A percentile compares a stretch with the other conserved stretches of the same genome.
These are phyloP conservation scores for Hyperoodon ampullatus DNA, from an alignment of 2,113 vertebrate genomes.

Conservation along the genomic window DNA sequence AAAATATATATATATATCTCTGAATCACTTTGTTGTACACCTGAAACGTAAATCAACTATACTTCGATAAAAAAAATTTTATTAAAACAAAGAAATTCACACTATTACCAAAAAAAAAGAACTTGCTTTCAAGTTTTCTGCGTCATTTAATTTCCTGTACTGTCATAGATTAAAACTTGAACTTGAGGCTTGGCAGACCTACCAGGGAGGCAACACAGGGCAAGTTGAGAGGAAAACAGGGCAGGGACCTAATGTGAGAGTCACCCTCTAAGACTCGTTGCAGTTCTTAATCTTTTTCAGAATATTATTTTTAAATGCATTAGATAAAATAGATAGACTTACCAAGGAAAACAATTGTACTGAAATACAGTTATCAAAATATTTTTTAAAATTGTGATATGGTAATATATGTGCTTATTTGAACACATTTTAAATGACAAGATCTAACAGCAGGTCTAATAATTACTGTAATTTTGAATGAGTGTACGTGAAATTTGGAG, in stretches of 20 bases:
- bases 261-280: neutral
- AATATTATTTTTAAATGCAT: constrained; percentile 33
- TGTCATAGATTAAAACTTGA: constrained; percentile 14
- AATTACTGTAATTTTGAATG: constrained; percentile 27
- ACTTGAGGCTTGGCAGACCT: neutral
- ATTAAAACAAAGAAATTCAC: neutral
- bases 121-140: constrained; percentile 31
- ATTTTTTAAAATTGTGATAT: neutral
- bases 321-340: neutral
- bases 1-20: neutral
- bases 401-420: neutral
- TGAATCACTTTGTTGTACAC: neutral
- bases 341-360: constrained; percentile 23
- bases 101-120: neutral
- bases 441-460: neutral
- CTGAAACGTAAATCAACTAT: neutral
- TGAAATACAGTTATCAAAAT: constrained; percentile 42
- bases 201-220: neutral
- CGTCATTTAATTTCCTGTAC: neutral
- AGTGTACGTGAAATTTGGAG: constrained; percentile 7
- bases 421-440: constrained; percentile 31
- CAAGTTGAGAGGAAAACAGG: neutral
- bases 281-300: neutral
- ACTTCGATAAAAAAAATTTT: neutral
- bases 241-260: neutral